Percentiles rank a stretch among this genome's conserved stretches.
Evolutionary conservation across 2,797 vertebrate species (phyloP).

Genomic region (Coregonus suidteri): DNA sequence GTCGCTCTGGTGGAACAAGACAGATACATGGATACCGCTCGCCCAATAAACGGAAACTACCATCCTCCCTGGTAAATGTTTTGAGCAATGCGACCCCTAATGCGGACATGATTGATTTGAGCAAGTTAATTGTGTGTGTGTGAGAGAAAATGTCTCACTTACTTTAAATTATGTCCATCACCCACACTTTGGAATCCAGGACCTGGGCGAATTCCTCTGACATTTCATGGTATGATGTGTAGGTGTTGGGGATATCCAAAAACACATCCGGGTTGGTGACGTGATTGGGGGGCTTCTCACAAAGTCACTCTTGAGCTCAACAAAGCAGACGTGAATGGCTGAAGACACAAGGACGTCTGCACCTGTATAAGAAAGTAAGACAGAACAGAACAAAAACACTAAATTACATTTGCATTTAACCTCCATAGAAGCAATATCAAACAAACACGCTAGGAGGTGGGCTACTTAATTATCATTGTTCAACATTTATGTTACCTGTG

Average conservation of each 20-base stretch:
- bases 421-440: background rate
- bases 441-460: too few relatives aligned
- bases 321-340: constrained; percentile 13
- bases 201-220: constrained; percentile 14
- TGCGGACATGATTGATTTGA: too few relatives aligned
- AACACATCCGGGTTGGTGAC: constrained; percentile 19
- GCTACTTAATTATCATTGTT: background rate
- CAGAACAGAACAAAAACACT: too few relatives aligned
- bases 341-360: background rate
- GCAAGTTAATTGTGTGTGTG: too few relatives aligned
- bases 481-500: constrained; percentile 17
- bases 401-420: too few relatives aligned
- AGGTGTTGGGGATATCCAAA: constrained; percentile 23
- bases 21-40: too few relatives aligned
- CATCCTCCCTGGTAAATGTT: too few relatives aligned
- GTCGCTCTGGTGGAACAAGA: too few relatives aligned
- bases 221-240: constrained; percentile 13
- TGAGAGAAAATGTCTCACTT: background rate
- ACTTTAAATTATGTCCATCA: constrained; percentile 18
- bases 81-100: too few relatives aligned
- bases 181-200: constrained; percentile 20
- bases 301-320: constrained; percentile 9
- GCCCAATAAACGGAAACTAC: too few relatives aligned
- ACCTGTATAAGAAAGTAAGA: too few relatives aligned
- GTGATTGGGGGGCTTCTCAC: constrained; percentile 14